phyloP scores from a whole-genome alignment of 1,140 invertebrate species.

The Cotesia chilonis region DNA sequence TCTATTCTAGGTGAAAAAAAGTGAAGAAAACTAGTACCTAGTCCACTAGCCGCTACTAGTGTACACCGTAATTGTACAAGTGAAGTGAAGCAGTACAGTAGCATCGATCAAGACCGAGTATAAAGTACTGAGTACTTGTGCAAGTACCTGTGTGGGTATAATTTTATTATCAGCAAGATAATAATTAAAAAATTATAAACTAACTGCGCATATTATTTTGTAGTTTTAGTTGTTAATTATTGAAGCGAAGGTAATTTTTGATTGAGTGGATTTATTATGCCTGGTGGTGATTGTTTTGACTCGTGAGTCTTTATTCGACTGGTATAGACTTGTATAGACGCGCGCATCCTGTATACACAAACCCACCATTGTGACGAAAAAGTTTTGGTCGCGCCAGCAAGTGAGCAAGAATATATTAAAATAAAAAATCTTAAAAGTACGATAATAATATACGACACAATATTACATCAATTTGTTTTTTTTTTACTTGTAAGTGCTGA shows the following conservation, averaged over 20 bases:
- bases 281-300: conserved; percentile 29
- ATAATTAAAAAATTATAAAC: background rate
- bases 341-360: conserved; percentile 36
- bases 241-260: no score
- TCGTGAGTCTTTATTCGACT: conserved; percentile 26
- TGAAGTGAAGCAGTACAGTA: no score
- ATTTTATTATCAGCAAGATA: no score
- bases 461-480: background rate
- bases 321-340: conserved; percentile 28
- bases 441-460: background rate
- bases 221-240: no score
- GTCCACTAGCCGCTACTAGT: no score
- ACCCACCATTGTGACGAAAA: conserved; percentile 25
- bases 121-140: no score
- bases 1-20: no score
- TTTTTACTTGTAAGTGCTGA: background rate
- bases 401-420: background rate
- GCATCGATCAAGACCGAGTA: no score
- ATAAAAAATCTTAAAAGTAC: conserved; percentile 13
- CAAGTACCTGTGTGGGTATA: no score
- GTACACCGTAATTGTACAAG: no score
- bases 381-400: background rate
- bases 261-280: background rate
- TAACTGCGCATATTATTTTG: background rate
- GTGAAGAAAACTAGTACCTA: no score